Conservation (phyloP, 2,797 vertebrate species). For the Oreortyx pictus region DNA sequence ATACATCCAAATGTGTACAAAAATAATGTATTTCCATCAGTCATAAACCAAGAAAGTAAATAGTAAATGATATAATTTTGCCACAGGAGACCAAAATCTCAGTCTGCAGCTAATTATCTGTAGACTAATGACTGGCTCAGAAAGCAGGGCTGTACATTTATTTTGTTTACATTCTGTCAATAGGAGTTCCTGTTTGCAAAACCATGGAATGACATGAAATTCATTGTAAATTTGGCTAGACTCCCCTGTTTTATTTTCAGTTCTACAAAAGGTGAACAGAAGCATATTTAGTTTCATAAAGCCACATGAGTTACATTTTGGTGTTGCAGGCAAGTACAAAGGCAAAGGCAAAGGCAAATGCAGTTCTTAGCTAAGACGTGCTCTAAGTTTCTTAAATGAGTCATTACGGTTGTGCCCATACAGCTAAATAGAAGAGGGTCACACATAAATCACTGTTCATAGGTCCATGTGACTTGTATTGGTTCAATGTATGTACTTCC, state of each 20-base stretch:
- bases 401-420: not conserved
- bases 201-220: not conserved
- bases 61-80: constrained; percentile 24
- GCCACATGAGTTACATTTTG: not conserved
- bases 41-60: constrained; percentile 39
- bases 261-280: constrained; percentile 15
- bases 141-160: not conserved
- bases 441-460: not conserved
- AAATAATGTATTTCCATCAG: not conserved
- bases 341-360: no score
- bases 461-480: not conserved
- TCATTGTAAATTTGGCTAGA: constrained; percentile 15
- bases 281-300: not conserved
- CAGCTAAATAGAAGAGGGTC: not conserved
- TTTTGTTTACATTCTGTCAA: constrained; percentile 46
- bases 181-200: not conserved
- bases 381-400: not conserved
- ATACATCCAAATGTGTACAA: not conserved
- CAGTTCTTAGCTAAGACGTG: not conserved
- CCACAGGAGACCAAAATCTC: constrained; percentile 23
- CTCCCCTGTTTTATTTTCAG: not conserved
- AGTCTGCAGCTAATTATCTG: not conserved
- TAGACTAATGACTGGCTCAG: not conserved
- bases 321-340: not conserved
- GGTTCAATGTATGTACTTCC: not conserved